Percentiles rank a stretch among this genome's conserved stretches.
phyloP scores from a whole-genome alignment of 2,888 invertebrate genomes.

The Labia minor region DNA sequence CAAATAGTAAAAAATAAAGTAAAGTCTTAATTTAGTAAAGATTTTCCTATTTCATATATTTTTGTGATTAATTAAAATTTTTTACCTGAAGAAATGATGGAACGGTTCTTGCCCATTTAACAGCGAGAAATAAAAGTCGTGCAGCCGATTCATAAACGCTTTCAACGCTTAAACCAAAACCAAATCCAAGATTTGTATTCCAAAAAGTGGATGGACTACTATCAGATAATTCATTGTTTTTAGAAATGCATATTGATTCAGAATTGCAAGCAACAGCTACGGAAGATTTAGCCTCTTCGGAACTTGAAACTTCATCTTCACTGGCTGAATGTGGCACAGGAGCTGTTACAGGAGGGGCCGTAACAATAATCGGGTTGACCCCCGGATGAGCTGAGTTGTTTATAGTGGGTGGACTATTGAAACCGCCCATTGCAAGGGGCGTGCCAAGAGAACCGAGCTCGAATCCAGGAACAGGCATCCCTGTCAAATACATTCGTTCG shows the following conservation, averaged over 20 bases:
- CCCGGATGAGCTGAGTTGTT: not conserved
- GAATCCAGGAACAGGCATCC: slow-evolving; percentile 14
- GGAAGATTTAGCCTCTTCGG: slow-evolving; percentile 47
- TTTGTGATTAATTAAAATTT: too few species aligned
- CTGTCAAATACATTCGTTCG: too few species aligned
- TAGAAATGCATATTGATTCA: not conserved
- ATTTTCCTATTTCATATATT: too few species aligned
- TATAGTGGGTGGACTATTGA: slow-evolving; percentile 18
- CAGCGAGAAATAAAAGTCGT: slow-evolving; percentile 61
- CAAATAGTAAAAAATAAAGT: too few species aligned
- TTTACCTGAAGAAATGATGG: slow-evolving; percentile 61
- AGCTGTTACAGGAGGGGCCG: slow-evolving; percentile 34
- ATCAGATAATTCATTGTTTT: too few species aligned
- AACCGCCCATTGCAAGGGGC: slow-evolving; percentile 17
- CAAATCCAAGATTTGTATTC: slow-evolving; percentile 38
- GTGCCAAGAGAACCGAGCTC: slow-evolving; percentile 15
- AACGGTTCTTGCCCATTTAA: slow-evolving; percentile 70
- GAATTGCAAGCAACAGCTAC: not conserved
- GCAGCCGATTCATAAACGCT: slow-evolving; percentile 60
- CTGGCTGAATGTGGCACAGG: slow-evolving; percentile 40
- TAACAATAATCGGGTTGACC: slow-evolving; percentile 35
- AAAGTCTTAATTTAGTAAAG: too few species aligned
- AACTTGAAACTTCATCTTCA: slow-evolving; percentile 66
- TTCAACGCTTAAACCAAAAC: slow-evolving; percentile 44
- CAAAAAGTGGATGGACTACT: not conserved